Conservation (phyloP, 2,797 vertebrate species). For the Triplophysa yarkandensis region DNA sequence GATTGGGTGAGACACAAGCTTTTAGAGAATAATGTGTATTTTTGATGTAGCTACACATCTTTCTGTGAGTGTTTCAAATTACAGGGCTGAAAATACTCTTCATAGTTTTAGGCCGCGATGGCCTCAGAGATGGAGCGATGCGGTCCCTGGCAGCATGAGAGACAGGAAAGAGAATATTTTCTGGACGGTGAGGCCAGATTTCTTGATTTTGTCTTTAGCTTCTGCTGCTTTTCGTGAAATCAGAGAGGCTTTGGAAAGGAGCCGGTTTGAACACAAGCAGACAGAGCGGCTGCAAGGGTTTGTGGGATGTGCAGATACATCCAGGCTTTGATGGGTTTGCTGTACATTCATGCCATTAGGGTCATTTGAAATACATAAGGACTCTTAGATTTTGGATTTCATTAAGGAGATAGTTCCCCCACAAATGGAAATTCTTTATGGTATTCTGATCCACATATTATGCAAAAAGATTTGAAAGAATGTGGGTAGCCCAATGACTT, state of each 20-base stretch:
- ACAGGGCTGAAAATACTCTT: conserved; percentile 83
- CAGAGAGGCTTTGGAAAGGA: conserved; percentile 74
- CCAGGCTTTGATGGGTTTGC: conserved; percentile 10
- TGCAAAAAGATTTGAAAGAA: too few species aligned
- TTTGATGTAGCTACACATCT: conserved; percentile 2
- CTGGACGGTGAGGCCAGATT: conserved; percentile 74
- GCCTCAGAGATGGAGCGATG: conserved; percentile 74
- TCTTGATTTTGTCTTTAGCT: conserved; percentile 70
- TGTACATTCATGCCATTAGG: not conserved
- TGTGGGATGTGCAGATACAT: conserved; percentile 16
- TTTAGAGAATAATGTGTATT: not conserved
- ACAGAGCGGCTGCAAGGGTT: conserved; percentile 51
- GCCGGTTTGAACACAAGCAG: conserved; percentile 66
- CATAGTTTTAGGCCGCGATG: conserved; percentile 77
- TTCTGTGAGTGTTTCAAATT: conserved; percentile 73
- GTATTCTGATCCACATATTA: too few species aligned
- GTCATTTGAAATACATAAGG: not conserved
- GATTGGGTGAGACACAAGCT: conserved; percentile 18
- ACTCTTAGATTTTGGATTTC: not conserved
- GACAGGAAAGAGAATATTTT: conserved; percentile 79
- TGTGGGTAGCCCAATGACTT: too few species aligned
- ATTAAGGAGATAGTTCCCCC: too few species aligned
- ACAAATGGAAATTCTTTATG: too few species aligned
- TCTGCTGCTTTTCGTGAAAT: conserved; percentile 80
- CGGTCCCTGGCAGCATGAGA: conserved; percentile 72